Conservation (phyloP, 1,140 invertebrate genomes). For the Cherax destructor region DNA sequence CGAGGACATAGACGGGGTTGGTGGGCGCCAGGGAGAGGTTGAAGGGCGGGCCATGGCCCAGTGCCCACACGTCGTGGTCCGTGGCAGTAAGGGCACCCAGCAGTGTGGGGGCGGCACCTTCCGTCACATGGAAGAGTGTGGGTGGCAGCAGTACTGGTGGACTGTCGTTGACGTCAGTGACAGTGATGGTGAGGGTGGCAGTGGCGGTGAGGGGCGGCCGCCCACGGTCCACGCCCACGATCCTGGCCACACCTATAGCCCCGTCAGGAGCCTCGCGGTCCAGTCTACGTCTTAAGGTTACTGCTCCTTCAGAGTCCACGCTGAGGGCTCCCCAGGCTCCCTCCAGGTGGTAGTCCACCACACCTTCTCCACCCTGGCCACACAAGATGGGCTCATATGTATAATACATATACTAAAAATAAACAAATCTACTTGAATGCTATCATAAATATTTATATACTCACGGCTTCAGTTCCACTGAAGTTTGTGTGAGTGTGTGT, state of each 20-base stretch:
- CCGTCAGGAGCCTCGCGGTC: conserved; percentile 49
- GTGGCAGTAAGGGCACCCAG: conserved; percentile 52
- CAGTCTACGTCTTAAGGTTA: conserved; percentile 25
- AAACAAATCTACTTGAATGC: not conserved
- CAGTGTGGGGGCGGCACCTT: conserved; percentile 41
- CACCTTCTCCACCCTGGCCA: conserved; percentile 1
- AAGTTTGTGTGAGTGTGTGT: not conserved
- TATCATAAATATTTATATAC: not conserved
- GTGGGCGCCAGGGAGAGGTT: conserved; percentile 57
- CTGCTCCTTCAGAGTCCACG: conserved; percentile 43
- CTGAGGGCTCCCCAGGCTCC: conserved; percentile 4
- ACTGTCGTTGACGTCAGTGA: conserved; percentile 67
- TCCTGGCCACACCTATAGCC: conserved; percentile 25
- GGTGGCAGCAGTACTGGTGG: conserved; percentile 58
- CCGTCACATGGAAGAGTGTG: conserved; percentile 33
- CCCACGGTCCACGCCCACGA: conserved; percentile 62
- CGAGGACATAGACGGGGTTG: conserved; percentile 44
- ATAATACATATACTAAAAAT: not conserved
- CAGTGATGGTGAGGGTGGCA: conserved; percentile 58
- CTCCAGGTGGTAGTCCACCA: conserved; percentile 1
- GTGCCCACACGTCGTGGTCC: conserved; percentile 61
- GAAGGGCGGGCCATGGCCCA: conserved; percentile 68
- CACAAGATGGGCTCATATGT: not conserved
- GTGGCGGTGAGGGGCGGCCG: conserved; percentile 63
- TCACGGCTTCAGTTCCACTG: too few relatives aligned